Evolutionary conservation across 23 tunicate genomes (phyloP).

Genomic region (Botrylloides violaceus): DNA sequence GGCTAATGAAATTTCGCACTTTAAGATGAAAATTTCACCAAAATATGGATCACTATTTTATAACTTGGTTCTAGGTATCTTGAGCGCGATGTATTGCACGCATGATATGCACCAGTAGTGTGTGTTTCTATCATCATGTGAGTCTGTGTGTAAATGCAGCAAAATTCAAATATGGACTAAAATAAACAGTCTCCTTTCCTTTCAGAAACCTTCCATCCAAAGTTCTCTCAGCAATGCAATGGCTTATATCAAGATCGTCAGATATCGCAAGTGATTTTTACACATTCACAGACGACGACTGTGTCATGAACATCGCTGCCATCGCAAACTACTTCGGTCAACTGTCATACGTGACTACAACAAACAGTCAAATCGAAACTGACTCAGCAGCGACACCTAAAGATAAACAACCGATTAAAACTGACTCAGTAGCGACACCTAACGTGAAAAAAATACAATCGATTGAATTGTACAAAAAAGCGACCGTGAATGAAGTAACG

Average conservation of each 20-base stretch:
- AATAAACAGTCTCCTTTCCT: no score
- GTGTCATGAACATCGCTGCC: conserved; percentile 38
- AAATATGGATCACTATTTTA: no score
- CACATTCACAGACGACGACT: conserved; percentile 59
- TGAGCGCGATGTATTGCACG: no score
- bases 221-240: conserved; percentile 23
- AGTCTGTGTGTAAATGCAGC: no score
- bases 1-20: no score
- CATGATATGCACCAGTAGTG: no score
- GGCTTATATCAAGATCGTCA: conserved; percentile 6
- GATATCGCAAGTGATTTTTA: conserved; percentile 21
- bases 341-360: not conserved
- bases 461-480: conserved; percentile 5
- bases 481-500: not conserved
- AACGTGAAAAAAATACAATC: conserved; percentile 10
- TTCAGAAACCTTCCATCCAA: conserved; percentile 24
- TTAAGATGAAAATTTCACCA: no score
- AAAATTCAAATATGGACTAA: no score
- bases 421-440: not conserved
- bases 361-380: not conserved
- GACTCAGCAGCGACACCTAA: not conserved
- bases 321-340: conserved; percentile 29
- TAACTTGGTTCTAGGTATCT: no score
- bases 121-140: no score
- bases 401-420: not conserved